Base-by-base conservation (phyloP, 2,888 invertebrate species). In the Apodemia duryi region DNA sequence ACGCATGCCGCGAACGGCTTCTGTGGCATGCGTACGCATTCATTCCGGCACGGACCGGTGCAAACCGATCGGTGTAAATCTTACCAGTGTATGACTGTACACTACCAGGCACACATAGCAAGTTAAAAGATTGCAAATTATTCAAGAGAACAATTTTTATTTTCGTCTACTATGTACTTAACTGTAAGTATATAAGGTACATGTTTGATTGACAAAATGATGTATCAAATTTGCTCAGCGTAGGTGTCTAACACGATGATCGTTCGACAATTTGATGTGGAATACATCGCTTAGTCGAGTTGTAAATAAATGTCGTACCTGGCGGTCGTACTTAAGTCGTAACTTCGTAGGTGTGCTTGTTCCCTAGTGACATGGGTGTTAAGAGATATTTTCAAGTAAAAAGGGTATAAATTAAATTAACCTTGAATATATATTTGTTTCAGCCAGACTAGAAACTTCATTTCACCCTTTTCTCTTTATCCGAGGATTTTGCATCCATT, bases 241-340 rank as follows among this genome's bases (percentile, higher is more conserved):
- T 89, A 82, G 87, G 88, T 79, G 87, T 81, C 71, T 70, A 86
- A 43, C 87, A 85, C 79, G 87, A 81, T 87, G 88, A 88, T 85
- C 83, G 81, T 78, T 82, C 80, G 85, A 87, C 88, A 85, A 87
- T 89, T 88, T 85, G 85, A 87, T 85, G 81, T 79, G 76, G 75
- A 88, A 89, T 86, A 86, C 88, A 88, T 88, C 79, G 86, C 77
- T 74, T 69, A 77, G 79, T 75, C 70, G 71, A 74, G 82, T 77
- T 86, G 86, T 87, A 86, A 89, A 89, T 87, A 88, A 81, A 80
- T 75, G 75, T 74, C 78, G 82, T 61, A 21, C 61, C 43, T 82
- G 77, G 21, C 81, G 77, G 74, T 71, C 76, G 83, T 87, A 88
- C 82, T 83, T 81, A 43, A 43, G 43, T 43, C 43, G 43, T 43